These are phyloP conservation scores for Hippocampus comes DNA, from an alignment of 2,113 vertebrate genomes.

Conservation along the genomic window DNA sequence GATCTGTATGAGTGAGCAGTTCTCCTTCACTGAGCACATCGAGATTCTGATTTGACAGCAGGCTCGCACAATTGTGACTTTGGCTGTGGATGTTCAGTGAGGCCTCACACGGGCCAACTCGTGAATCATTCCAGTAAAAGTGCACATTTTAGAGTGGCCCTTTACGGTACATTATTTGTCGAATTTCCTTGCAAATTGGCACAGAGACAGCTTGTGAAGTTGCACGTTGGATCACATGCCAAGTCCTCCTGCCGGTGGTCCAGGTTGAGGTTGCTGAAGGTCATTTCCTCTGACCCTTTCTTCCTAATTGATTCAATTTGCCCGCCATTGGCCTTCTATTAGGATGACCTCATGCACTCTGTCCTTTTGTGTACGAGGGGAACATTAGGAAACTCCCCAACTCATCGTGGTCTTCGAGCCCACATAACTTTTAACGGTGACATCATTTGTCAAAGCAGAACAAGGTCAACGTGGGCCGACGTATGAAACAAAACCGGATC, in stretches of 20 bases:
- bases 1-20: too few species aligned
- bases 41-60: too few species aligned
- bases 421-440: conserved; percentile 27
- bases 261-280: conserved; percentile 54
- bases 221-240: not conserved
- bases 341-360: conserved; percentile 49
- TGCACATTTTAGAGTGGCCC: too few species aligned
- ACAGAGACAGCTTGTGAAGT: not conserved
- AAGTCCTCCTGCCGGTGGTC: conserved; percentile 47
- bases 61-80: too few species aligned
- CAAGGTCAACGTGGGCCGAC: conserved; percentile 29
- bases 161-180: too few species aligned
- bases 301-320: conserved; percentile 76
- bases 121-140: too few species aligned
- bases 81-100: too few species aligned
- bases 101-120: too few species aligned
- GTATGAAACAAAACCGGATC: conserved; percentile 11
- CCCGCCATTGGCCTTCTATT: conserved; percentile 60
- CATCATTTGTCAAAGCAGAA: conserved; percentile 13
- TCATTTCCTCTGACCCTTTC: conserved; percentile 71
- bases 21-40: too few species aligned
- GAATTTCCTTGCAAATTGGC: too few species aligned
- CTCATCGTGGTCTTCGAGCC: conserved; percentile 4
- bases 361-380: conserved; percentile 17
- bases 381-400: not conserved